Base-by-base conservation (phyloP, 1,140 invertebrate genomes). In the Lordiphosa clarofinis region DNA sequence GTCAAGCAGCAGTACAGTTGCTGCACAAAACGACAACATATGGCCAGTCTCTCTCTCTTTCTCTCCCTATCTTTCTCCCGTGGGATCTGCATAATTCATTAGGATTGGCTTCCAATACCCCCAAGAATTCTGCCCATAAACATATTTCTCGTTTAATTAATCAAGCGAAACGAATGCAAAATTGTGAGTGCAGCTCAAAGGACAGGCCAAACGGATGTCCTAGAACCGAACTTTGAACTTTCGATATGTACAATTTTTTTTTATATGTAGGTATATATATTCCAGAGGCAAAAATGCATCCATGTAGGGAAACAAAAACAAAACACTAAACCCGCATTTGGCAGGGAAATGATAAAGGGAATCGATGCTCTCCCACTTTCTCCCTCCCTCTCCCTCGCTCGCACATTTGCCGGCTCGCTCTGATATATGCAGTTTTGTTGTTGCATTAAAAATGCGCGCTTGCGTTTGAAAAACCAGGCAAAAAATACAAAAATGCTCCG, bases 361-460 rank as follows among this genome's bases (percentile, higher is more conserved):
- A n/a, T 19, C 36, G 38, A 38, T 52, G 56, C 24, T 24, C 13
- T 36, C 36, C 33, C 53, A 38, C 37, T n/a, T 19, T 12, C 53
- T 24, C 36, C 33, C 53, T 43, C 37, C 10, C 31, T 12, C 53
- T 24, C 6, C 39, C 38, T 12, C 12, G 3, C 44, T 39, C 19
- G 19, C 19, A 3, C 19, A 3, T 5, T 24, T 12, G 12, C 24
- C 28, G 8, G 40, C 55, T 39, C 31, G 13, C 44, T 44, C 42
- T 40, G n/a, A 19, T 36, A 19, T 19, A 21, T 52, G 19, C 33
- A 33, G 39, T 24, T 36, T 56, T 63, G 63, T 60, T 65, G 48
- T 61, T 75, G 72, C 67, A 86, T 82, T 87, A 65, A 86, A 88
- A 88, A 87, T 88, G 66, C 81, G 70, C 86, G 86, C 86, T 86